Evolutionary conservation across 2,797 vertebrate species (phyloP).

Genomic region (Malurus splendens): DNA sequence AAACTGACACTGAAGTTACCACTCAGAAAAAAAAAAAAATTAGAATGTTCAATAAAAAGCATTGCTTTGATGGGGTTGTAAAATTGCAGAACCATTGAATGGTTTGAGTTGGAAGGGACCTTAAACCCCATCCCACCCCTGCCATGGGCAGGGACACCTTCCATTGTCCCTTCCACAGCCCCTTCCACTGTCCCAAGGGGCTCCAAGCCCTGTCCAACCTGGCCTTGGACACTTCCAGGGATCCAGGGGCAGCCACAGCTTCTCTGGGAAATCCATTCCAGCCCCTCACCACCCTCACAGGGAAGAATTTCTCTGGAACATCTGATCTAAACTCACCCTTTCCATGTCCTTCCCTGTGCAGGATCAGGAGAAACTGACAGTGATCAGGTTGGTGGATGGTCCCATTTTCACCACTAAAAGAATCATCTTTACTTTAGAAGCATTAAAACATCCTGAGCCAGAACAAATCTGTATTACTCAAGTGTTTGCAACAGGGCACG

Average conservation of each 20-base stretch:
- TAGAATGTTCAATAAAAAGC: background rate
- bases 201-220: accelerated
- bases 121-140: background rate
- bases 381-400: background rate
- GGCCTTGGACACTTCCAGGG: accelerated
- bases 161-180: background rate
- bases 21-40: background rate
- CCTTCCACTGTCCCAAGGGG: accelerated
- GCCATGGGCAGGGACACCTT: background rate
- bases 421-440: background rate
- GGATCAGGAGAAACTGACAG: background rate
- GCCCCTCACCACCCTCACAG: accelerated
- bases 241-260: background rate
- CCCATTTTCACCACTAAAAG: background rate
- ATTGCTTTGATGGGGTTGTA: accelerated
- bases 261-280: background rate
- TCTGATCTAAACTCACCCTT: background rate
- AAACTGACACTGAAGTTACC: background rate
- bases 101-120: background rate
- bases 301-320: accelerated
- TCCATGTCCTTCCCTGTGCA: background rate
- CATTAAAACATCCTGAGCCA: background rate
- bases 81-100: background rate
- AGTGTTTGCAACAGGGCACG: background rate
- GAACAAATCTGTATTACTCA: background rate